phyloP scores from a whole-genome alignment of 2,888 invertebrate species.

The Nomada fabriciana region DNA sequence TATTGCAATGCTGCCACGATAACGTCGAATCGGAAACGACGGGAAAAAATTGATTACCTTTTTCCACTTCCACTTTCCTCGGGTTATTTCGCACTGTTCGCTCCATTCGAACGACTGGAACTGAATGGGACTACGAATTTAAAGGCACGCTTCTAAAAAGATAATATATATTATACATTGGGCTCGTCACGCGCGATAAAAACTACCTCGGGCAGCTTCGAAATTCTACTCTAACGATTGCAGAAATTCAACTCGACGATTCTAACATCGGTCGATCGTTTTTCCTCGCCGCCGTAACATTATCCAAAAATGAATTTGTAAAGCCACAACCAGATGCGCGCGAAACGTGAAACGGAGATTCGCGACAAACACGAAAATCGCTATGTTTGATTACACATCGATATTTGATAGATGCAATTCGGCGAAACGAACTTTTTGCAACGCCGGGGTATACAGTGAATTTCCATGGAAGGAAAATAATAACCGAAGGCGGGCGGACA shows the following conservation, averaged over 20 bases:
- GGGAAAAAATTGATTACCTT: too few species aligned
- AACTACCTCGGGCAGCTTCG: not conserved
- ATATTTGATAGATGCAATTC: conserved; percentile 28
- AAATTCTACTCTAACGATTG: not conserved
- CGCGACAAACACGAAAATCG: conserved; percentile 14
- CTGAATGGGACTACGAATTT: too few species aligned
- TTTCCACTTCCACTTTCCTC: not conserved
- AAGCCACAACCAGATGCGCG: not conserved
- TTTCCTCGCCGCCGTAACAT: not conserved
- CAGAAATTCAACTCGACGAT: conserved; percentile 9
- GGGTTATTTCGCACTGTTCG: too few species aligned
- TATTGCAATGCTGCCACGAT: not conserved
- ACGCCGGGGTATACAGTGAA: not conserved
- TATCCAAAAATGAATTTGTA: not conserved
- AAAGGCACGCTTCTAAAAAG: too few species aligned
- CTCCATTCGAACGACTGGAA: too few species aligned
- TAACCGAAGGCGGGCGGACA: conserved; percentile 24
- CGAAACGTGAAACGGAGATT: not conserved
- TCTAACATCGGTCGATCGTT: not conserved
- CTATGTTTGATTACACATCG: conserved; percentile 21
- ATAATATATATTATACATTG: too few species aligned
- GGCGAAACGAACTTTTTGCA: conserved; percentile 23
- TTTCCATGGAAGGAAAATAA: conserved; percentile 57
- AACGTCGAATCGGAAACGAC: not conserved
- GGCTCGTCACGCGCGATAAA: too few species aligned